Percentiles rank a stretch among this genome's conserved stretches.
These are phyloP conservation scores for Pheosia tremula DNA, from an alignment of 2,888 invertebrate genomes.

Conservation along the genomic window DNA sequence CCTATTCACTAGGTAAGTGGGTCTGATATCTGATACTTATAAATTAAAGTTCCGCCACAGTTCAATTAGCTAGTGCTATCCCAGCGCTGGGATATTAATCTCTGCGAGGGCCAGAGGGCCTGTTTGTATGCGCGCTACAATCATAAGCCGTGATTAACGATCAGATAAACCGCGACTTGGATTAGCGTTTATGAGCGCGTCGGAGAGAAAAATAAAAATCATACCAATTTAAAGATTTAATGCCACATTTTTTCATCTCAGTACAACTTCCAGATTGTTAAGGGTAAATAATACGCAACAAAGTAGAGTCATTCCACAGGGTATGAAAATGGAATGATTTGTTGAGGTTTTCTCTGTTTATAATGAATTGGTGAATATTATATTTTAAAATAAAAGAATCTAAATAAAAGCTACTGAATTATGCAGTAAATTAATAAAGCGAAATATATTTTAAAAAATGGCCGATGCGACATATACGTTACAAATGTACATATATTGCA, in stretches of 20 bases:
- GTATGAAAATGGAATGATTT: no score
- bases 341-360: no score
- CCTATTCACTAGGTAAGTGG: neutral
- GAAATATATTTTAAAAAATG: no score
- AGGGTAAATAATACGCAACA: neutral
- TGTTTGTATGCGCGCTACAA: neutral
- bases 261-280: neutral
- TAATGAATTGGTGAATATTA: no score
- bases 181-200: neutral
- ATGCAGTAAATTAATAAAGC: no score
- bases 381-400: no score
- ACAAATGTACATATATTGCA: no score
- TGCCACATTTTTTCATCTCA: neutral
- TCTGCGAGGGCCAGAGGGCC: neutral
- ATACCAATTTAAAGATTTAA: neutral
- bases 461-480: no score
- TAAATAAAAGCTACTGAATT: no score
- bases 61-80: neutral
- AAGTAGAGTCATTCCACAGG: no score
- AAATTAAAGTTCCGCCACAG: neutral
- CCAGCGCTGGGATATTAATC: constrained; percentile 2
- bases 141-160: constrained; percentile 1
- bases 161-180: neutral
- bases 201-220: neutral
- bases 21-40: neutral